Percentiles rank a stretch among this genome's conserved stretches.
Evolutionary conservation across 2,797 vertebrate genomes (phyloP).

Genomic region (Buphagus erythrorhynchus): DNA sequence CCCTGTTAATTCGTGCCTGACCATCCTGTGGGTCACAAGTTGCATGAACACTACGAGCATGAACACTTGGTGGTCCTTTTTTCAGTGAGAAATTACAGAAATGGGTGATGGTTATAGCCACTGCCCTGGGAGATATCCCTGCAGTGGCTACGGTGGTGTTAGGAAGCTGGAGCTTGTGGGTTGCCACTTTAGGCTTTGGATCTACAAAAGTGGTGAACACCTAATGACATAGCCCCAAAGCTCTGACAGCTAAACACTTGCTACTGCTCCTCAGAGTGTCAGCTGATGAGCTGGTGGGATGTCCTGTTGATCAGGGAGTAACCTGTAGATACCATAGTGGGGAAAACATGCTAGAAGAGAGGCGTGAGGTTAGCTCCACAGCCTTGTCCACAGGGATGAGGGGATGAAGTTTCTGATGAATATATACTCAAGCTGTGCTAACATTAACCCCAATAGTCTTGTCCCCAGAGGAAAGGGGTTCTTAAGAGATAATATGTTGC

Average conservation of each 20-base stretch:
- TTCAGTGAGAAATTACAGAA: neutral
- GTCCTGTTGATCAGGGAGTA: neutral
- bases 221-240: neutral
- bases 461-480: neutral
- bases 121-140: neutral
- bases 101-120: neutral
- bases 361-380: neutral
- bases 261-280: neutral
- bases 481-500: neutral
- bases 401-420: neutral
- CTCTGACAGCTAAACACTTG: neutral
- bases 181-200: neutral
- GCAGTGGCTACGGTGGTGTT: accelerated
- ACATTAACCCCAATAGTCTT: neutral
- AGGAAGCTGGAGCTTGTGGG: neutral
- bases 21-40: neutral
- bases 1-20: neutral
- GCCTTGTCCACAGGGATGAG: neutral
- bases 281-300: neutral
- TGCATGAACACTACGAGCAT: accelerated
- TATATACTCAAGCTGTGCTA: neutral
- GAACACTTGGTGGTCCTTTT: neutral
- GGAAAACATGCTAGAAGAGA: neutral
- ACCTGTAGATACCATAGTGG: accelerated
- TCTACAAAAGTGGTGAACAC: neutral